Evolutionary conservation across 2,797 vertebrate genomes (phyloP), one percentile per base, ranked within the genome.

Genomic region (Streptopelia turtur): DNA sequence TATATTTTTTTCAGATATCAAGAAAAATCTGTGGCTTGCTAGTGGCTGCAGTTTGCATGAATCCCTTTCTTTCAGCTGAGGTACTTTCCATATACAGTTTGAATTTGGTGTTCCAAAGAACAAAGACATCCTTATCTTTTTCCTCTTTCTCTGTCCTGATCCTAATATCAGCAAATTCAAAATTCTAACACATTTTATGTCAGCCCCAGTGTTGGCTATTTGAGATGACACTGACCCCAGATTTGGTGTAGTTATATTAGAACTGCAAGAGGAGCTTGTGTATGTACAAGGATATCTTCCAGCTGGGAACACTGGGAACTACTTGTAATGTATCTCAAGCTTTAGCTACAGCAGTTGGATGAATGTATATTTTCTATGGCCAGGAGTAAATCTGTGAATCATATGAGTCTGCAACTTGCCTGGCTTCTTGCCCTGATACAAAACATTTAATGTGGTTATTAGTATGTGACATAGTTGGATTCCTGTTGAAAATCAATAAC

Each of bases 401-500:
- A 31, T 86, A 55, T 11, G 56, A 69, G 13, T 64, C 75, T 95
- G 83, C 57, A 84, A 80, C 27, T 80, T 90, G 55, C 74, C 83
- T 77, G 47, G 57, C 70, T 94, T 87, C 80, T 82, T 88, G 63
- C 47, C 37, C 39, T 88, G 89, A 89, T 72, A 78, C 33, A 92
- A 97, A 96, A 63, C 79, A 93, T 94, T 95, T 97, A 89, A 89
- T 89, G 55, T 41, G 65, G 63, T 96, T 96, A 91, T 93, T 96
- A 90, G 55, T 92, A 88, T 84, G 81, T 95, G 95, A 92, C 94
- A 92, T 95, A 90, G 95, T 93, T 94, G 92, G 79, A 97, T 92
- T 95, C 94, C 96, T 90, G 91, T 92, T 95, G 86, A 95, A 95
- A 97, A 97, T 97, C 95, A 94, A 95, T 96, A 97, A 85, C 4